Evolutionary conservation across 2,113 vertebrate species (phyloP), one percentile per base, ranked within the genome.

Genomic region (Gobiocypris rarus): DNA sequence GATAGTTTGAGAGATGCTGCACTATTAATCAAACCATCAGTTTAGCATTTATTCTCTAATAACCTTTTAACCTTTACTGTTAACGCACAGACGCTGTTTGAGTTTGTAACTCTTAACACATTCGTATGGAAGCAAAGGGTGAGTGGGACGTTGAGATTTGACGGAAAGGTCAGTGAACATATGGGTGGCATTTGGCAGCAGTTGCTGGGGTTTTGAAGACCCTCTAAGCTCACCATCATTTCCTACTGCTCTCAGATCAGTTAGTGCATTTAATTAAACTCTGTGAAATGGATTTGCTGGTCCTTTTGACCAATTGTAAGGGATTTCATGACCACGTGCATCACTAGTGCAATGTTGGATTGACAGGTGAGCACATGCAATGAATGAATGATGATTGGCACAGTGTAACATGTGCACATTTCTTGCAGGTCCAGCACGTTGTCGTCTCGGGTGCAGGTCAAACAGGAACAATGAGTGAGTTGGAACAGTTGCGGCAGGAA

Each of bases 401-500:
- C 28, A 41, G 9, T 41, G 69, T 52, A 48, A 17, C 15, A 17
- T 0, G 3, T 63, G 13, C 78, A 38, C 81, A 15, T 87, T 85
- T 92, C 58, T 87, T 90, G 88, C 91, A 93, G 92, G 94, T 85
- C 43, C 50, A 89, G 87, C 86, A 89, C 91, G 85, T 83, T 86
- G 67, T 86, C 85, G 54, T 70, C 70, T 59, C n/a, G 4, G 26
- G 63, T 24, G 8, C 22, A 70, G 73, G 50, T 87, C 86, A 87
- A 82, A 85, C 89, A 73, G 79, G 84, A 90, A 97, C 92, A 87
- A 99, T 99, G 98, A 99, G 97, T 86, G 98, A 99, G 92, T 94
- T 99, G 93, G 98, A 99, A 89, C 97, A 99, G 94, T 93, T 99
- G 92, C 95, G 97, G 86, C 97, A 98, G 94, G 98, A 99, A 92